Evolutionary conservation across 1,140 invertebrate species (phyloP), one percentile per base, ranked within the genome.

Genomic region (Dysdera silvatica): DNA sequence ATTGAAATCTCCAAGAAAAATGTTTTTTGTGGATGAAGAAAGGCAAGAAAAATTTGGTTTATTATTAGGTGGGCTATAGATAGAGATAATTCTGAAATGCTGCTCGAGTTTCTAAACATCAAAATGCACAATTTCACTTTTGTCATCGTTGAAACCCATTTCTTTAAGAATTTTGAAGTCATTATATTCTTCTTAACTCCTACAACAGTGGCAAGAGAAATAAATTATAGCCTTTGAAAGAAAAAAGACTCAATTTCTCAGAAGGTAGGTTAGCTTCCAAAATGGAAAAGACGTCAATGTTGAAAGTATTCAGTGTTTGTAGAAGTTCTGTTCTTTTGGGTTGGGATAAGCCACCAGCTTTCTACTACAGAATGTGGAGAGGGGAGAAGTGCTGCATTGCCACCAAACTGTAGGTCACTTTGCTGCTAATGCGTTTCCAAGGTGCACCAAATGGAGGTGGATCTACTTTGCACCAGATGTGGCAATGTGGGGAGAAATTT

Each of bases 131-230:
- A 49, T 7, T n/a, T 49, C 23, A 28, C 12, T 49, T 26, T 49
- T 49, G 29, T 49, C 47, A 6, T 45, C 7, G 20, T 28, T n/a
- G 29, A 7, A 12, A 4, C 23, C 23, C 47, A 49, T 49, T 49
- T 49, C 47, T 18, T 52, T 32, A 33, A 52, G 3, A 18, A 52
- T 52, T 52, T 52, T 31, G 29, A 52, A 52, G 14, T 52, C 49
- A 18, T 52, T 16, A 52, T 28, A 33, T 52, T n/a, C 20, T 12
- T n/a, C 35, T 52, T 52, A 52, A 52, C 49, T 52, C 49, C 49
- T 16, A 52, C 35, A 6, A 52, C 29, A 33, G 31, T 6, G 48
- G 48, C 8, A 49, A 7, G 18, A 28, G 26, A 49, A 3, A 49
- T 7, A 29, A 8, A 14, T 14, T 12, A 18, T 2, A 49, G 2